phyloP scores from a whole-genome alignment of 2,797 vertebrate species.

The Vultur gryphus region DNA sequence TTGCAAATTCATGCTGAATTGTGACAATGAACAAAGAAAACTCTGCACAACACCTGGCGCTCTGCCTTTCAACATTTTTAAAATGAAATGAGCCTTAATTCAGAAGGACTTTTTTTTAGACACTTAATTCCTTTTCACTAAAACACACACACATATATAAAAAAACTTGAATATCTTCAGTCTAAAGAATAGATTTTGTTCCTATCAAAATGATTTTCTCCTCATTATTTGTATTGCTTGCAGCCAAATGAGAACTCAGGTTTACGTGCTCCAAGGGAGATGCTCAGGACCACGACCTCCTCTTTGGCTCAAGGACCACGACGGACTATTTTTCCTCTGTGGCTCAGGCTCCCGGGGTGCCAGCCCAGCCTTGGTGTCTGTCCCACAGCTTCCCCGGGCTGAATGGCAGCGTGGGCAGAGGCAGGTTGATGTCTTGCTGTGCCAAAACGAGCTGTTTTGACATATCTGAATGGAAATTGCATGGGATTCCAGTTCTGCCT shows the following conservation, averaged over 20 bases:
- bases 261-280: not conserved
- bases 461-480: not conserved
- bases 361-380: not conserved
- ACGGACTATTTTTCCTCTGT: not conserved
- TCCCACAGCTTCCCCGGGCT: not conserved
- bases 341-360: not conserved
- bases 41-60: slow-evolving; percentile 8
- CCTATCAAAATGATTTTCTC: not conserved
- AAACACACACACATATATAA: not conserved
- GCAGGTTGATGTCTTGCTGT: not conserved
- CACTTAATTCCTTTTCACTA: not conserved
- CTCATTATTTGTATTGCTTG: not conserved
- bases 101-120: not conserved
- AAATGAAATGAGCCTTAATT: slow-evolving; percentile 42
- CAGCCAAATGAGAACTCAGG: not conserved
- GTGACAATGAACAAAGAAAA: slow-evolving; percentile 47
- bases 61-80: not conserved
- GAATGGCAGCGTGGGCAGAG: not conserved
- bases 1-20: not conserved
- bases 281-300: not conserved
- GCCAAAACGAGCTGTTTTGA: not conserved
- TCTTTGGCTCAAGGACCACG: fast-evolving
- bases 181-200: not conserved
- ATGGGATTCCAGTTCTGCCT: not conserved
- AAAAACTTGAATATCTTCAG: not conserved